Percentiles rank a stretch among this genome's conserved stretches.
phyloP scores from a whole-genome alignment of 2,797 vertebrate species.

The Toxotes lorentzi region DNA sequence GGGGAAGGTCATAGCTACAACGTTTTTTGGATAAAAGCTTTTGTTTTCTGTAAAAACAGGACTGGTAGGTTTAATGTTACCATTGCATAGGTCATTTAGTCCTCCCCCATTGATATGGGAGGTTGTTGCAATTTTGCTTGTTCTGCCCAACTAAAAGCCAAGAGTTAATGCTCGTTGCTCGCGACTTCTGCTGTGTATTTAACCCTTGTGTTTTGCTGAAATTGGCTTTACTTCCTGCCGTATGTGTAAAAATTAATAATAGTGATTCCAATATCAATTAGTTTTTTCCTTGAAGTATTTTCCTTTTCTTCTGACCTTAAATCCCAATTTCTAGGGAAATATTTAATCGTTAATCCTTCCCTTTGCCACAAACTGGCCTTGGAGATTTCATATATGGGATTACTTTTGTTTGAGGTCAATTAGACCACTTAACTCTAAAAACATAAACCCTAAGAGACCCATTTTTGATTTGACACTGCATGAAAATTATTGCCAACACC shows the following conservation, averaged over 20 bases:
- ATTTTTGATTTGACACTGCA: neutral
- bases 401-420: too few relatives aligned
- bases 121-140: neutral
- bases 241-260: neutral
- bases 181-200: slow-evolving; percentile 9
- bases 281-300: neutral
- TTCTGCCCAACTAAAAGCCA: neutral
- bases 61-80: slow-evolving; percentile 1
- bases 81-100: neutral
- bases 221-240: neutral
- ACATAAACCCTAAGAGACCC: neutral
- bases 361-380: neutral
- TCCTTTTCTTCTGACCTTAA: neutral
- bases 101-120: neutral
- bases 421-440: too few relatives aligned
- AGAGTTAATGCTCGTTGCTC: neutral
- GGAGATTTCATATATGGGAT: neutral
- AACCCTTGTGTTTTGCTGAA: neutral
- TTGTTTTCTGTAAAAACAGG: slow-evolving; percentile 29
- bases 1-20: slow-evolving; percentile 11
- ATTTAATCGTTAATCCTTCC: neutral
- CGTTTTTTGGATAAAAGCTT: slow-evolving; percentile 43
- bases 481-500: neutral
- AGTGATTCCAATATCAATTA: neutral
- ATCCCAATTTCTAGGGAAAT: neutral